phyloP scores from a whole-genome alignment of 2,113 vertebrate species.

The Cricetomys ansorgei region DNA sequence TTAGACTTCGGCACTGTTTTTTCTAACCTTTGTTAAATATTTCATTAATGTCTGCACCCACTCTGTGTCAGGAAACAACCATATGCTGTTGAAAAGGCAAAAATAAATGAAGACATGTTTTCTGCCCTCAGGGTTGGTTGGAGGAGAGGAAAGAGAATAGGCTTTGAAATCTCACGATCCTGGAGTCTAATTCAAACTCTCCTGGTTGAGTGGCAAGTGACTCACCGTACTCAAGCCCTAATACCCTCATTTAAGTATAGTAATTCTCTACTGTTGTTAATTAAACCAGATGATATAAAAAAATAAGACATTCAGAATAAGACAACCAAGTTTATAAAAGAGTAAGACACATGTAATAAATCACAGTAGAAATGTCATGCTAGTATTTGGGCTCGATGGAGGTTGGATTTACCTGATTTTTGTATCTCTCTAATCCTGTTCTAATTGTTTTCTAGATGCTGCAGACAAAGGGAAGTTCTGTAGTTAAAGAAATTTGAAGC shows the following conservation, averaged over 20 bases:
- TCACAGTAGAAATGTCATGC: neutral
- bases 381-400: neutral
- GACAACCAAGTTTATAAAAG: neutral
- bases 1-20: neutral
- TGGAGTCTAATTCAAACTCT: neutral
- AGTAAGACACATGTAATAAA: neutral
- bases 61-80: conserved; percentile 42
- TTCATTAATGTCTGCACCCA: neutral
- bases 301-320: neutral
- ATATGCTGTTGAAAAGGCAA: conserved; percentile 22
- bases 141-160: neutral
- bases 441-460: neutral
- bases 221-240: neutral
- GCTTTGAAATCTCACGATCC: conserved; percentile 31
- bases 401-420: neutral
- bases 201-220: neutral
- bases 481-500: neutral
- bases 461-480: neutral
- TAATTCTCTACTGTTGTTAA: neutral
- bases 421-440: neutral
- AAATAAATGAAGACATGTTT: conserved; percentile 58
- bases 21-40: conserved; percentile 59
- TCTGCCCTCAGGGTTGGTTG: conserved; percentile 21
- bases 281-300: neutral
- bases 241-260: neutral